Evolutionary conservation across 2,113 vertebrate species (phyloP).

Genomic region (Centropus unirufus): DNA sequence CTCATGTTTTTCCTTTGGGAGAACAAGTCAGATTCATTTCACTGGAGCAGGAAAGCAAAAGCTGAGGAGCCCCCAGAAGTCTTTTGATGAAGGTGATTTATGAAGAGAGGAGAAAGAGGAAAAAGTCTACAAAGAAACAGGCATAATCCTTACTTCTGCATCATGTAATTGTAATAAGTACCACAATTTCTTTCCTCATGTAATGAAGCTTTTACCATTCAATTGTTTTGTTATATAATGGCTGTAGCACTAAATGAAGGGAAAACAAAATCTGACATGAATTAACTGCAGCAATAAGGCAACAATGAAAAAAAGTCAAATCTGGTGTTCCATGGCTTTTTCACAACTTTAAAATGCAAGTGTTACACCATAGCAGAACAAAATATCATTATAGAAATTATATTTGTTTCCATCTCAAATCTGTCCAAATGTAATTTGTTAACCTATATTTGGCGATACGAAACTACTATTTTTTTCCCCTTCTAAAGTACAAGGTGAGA

Average conservation of each 20-base stretch:
- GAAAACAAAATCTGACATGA: background rate
- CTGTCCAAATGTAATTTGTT: background rate
- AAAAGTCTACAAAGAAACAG: background rate
- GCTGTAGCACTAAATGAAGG: background rate
- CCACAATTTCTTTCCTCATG: background rate
- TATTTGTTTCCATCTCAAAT: background rate
- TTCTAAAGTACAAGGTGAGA: background rate
- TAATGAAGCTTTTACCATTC: background rate
- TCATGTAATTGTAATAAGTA: background rate
- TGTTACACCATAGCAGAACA: background rate
- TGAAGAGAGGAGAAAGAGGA: background rate
- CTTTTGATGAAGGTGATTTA: background rate
- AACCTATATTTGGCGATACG: background rate
- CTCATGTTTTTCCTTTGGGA: background rate
- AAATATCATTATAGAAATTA: background rate
- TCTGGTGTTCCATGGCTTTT: background rate
- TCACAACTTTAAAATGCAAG: background rate
- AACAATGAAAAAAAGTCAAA: background rate
- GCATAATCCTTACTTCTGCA: background rate
- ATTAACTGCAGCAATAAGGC: background rate
- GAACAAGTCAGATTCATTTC: background rate
- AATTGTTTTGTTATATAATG: background rate
- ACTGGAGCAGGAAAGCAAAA: background rate
- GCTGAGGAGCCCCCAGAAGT: background rate
- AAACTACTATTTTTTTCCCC: background rate